Percentiles rank a stretch among this genome's conserved stretches.
These are phyloP conservation scores for Reticulitermes speratus DNA, from an alignment of 1,140 invertebrate species.

Conservation along the genomic window DNA sequence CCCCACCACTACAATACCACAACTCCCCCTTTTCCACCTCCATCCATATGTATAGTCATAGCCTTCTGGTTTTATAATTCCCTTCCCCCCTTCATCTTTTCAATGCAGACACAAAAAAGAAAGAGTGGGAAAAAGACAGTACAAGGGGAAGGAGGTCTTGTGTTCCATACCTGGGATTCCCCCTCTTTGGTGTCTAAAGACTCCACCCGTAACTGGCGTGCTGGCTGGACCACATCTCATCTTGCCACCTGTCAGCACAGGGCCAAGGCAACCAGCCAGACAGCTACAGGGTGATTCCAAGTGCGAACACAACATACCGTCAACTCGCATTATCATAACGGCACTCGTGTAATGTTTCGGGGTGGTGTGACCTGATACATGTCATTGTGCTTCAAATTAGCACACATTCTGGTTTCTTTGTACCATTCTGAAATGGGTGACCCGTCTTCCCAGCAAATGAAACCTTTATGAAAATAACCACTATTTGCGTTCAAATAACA, in stretches of 20 bases:
- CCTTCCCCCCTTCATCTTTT: conserved; percentile 11
- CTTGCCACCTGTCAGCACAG: conserved; percentile 22
- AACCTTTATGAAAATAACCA: no score
- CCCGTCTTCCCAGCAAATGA: no score
- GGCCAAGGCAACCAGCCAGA: not conserved
- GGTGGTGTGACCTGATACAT: no score
- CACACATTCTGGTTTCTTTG: no score
- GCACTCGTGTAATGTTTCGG: no score
- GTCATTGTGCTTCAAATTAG: no score
- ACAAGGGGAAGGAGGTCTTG: conserved; percentile 12
- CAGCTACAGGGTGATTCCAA: not conserved
- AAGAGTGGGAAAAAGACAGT: not conserved
- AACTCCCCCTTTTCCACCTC: not conserved
- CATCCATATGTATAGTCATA: not conserved
- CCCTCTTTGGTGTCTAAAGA: not conserved
- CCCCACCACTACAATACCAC: conserved; percentile 15
- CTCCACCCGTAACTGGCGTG: not conserved
- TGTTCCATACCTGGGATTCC: not conserved
- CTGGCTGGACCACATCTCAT: conserved; percentile 25
- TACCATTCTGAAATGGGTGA: no score
- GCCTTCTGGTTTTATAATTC: not conserved
- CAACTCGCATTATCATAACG: no score
- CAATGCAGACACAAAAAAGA: conserved; percentile 9
- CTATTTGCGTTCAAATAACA: no score
- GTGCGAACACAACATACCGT: no score